These are phyloP conservation scores for Rhineura floridana DNA, from an alignment of 2,113 vertebrate genomes.

Conservation along the genomic window DNA sequence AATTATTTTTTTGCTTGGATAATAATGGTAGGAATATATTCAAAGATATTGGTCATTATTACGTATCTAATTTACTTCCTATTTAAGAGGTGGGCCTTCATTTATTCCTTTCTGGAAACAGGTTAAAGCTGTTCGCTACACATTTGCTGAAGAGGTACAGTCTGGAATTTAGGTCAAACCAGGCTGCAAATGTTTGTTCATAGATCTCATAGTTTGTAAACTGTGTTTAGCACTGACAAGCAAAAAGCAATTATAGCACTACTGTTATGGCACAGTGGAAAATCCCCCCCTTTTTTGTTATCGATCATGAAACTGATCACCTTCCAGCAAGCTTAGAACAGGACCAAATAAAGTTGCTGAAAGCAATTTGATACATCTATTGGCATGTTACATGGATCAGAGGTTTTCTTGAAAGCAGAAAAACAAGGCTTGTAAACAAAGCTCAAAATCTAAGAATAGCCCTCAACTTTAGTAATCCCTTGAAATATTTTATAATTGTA, in stretches of 20 bases:
- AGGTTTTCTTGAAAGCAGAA: slow-evolving; percentile 71
- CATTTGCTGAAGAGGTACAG: slow-evolving; percentile 52
- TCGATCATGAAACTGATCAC: slow-evolving; percentile 84
- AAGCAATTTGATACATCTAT: slow-evolving; percentile 79
- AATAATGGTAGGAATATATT: slow-evolving; percentile 85
- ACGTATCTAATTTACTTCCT: slow-evolving; percentile 83
- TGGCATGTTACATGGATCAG: slow-evolving; percentile 73
- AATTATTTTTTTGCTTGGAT: slow-evolving; percentile 83
- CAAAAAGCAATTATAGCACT: slow-evolving; percentile 76
- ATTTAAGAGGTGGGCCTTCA: slow-evolving; percentile 75
- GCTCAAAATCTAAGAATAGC: slow-evolving; percentile 80
- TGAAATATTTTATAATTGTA: slow-evolving; percentile 83
- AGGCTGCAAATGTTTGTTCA: slow-evolving; percentile 24
- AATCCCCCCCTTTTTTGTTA: slow-evolving; percentile 63
- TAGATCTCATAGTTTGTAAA: slow-evolving; percentile 71
- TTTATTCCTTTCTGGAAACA: slow-evolving; percentile 76
- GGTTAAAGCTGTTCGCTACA: slow-evolving; percentile 50
- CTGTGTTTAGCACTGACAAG: slow-evolving; percentile 78
- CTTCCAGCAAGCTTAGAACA: slow-evolving; percentile 78
- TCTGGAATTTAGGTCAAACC: slow-evolving; percentile 37
- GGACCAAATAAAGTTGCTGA: slow-evolving; percentile 79
- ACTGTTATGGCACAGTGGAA: slow-evolving; percentile 75
- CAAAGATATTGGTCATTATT: slow-evolving; percentile 79
- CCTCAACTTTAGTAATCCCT: slow-evolving; percentile 81
- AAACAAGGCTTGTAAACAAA: slow-evolving; percentile 76